A percentile compares a stretch with the other conserved stretches of the same genome.
Evolutionary conservation across 2,113 vertebrate species (phyloP).

Genomic region (Caranx ignobilis): DNA sequence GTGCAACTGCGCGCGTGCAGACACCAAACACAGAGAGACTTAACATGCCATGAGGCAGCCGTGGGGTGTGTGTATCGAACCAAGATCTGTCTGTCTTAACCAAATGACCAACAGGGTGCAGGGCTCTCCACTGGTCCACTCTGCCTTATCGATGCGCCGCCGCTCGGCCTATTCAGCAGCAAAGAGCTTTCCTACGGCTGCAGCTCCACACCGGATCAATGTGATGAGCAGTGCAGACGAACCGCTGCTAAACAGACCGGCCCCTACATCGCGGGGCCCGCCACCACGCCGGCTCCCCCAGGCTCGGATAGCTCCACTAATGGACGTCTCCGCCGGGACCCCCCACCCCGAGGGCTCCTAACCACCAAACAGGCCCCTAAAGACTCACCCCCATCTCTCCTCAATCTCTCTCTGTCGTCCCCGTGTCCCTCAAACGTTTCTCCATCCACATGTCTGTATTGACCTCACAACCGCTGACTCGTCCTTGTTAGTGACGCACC

Average conservation of each 20-base stretch:
- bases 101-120: slow-evolving; percentile 76
- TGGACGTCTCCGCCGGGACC: slow-evolving; percentile 76
- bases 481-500: too few relatives aligned
- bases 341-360: slow-evolving; percentile 64
- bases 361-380: slow-evolving; percentile 75
- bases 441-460: slow-evolving; percentile 40
- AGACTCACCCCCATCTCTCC: slow-evolving; percentile 49
- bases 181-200: slow-evolving; percentile 72
- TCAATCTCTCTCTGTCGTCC: slow-evolving; percentile 53
- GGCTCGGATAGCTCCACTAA: slow-evolving; percentile 80
- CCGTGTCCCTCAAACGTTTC: slow-evolving; percentile 58
- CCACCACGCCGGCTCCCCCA: slow-evolving; percentile 57
- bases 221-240: slow-evolving; percentile 74
- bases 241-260: slow-evolving; percentile 77
- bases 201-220: slow-evolving; percentile 70
- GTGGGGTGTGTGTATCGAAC: slow-evolving; percentile 69
- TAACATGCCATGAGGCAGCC: slow-evolving; percentile 58
- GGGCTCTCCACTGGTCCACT: slow-evolving; percentile 62
- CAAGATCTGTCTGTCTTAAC: slow-evolving; percentile 73
- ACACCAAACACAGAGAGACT: slow-evolving; percentile 26
- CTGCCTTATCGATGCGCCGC: slow-evolving; percentile 64
- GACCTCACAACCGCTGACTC: slow-evolving; percentile 17
- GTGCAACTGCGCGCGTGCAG: neutral
- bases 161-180: slow-evolving; percentile 72
- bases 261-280: slow-evolving; percentile 62